Base-by-base conservation (phyloP, 2,113 vertebrate genomes). In the Capreolus pygargus region DNA sequence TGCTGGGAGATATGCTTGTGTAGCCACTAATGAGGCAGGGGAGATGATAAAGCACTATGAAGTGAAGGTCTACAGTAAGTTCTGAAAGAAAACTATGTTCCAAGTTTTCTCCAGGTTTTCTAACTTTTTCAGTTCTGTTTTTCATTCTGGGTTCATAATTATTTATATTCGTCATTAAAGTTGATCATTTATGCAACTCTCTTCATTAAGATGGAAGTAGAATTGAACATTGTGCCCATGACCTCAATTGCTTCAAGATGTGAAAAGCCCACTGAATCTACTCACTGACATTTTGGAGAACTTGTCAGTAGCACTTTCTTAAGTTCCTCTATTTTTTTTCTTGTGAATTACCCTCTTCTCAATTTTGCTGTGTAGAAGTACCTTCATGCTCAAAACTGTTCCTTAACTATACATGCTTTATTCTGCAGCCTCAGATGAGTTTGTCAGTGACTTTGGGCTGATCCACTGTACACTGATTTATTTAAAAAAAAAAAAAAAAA, bases 21-120 rank as follows among this genome's bases (percentile, higher is more conserved):
- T 99, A 81, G 99, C 99, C 93, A 99, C 99, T 3, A 99, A 99
- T 28, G 99, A 99, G 95, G 99, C 99, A 2, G 99, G 99, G 81
- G 99, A 99, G 96, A 99, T 99, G 57, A 97, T 99, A 54, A 99
- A 99, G 97, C 99, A 99, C 99, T 99, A 99, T 90, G 99, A 99
- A 98, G 99, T 99, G 96, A 99, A 99, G 96, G 99, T 99, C 96
- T 99, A 99, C 98, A 99, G 99, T 99, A 99, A 97, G 99, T 99
- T 55, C 54, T 30, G 28, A 86, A 97, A 84, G 43, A 39, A 55
- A 17, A 6, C 21, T 7, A 0, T 57, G 19, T 57, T 58, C 54
- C 54, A 5, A 23, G 10, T 4, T 8, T 92, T 94, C 6, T 47
- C 82, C 2, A 2, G 0, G 84, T 67, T 84, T 50, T 86, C n/a